These are phyloP conservation scores for Oreohelix idahoensis DNA, from an alignment of 1,140 invertebrate genomes.

Conservation along the genomic window DNA sequence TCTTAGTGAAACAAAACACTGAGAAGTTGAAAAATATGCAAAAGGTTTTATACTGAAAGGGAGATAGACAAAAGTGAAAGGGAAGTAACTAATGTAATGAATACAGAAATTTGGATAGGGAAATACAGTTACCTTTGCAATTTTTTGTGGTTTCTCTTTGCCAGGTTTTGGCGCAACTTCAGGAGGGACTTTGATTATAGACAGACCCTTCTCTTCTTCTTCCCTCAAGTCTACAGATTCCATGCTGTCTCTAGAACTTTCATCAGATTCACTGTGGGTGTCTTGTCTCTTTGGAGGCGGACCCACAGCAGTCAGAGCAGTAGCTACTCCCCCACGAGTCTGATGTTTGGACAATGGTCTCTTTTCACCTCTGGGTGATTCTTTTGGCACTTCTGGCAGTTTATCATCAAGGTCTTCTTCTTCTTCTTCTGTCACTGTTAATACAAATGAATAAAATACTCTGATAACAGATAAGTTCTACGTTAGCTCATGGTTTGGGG, in stretches of 20 bases:
- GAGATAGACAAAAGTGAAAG: no score
- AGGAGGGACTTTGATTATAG: constrained; percentile 29
- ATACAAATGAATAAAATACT: background rate
- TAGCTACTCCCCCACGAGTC: background rate
- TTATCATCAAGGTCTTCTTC: constrained; percentile 16
- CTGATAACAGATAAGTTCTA: no score
- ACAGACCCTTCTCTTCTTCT: background rate
- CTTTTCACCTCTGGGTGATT: background rate
- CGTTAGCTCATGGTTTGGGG: no score
- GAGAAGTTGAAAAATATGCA: no score
- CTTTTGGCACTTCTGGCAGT: constrained; percentile 24
- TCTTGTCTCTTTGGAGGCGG: background rate
- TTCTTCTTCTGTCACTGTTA: background rate
- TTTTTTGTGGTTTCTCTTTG: constrained; percentile 31
- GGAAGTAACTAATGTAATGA: no score
- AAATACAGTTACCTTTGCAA: constrained; percentile 16
- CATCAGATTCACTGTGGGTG: background rate
- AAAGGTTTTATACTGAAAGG: no score
- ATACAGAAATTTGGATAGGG: no score
- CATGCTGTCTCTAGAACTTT: constrained; percentile 16
- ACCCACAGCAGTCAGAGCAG: constrained; percentile 2
- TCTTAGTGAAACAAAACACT: no score
- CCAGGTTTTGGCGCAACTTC: constrained; percentile 40
- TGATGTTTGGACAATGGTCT: background rate
- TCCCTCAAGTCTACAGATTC: constrained; percentile 16